Evolutionary conservation across 2,113 vertebrate species (phyloP).

Genomic region (Vidua chalybeata): DNA sequence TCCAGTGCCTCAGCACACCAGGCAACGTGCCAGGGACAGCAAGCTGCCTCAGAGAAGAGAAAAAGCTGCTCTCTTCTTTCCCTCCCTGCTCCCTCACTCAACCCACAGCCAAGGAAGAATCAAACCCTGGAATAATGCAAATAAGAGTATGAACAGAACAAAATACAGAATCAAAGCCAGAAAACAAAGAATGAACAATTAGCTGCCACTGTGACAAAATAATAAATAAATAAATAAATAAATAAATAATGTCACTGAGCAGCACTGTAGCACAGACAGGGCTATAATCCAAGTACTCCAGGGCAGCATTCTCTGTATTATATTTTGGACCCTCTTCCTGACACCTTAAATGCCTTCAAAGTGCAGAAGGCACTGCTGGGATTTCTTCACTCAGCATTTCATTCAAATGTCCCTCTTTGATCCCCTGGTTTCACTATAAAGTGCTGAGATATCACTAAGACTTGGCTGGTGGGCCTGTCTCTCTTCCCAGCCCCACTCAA

Average conservation of each 20-base stretch:
- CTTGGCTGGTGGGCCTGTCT: not conserved
- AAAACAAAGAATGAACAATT: not conserved
- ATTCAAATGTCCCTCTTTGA: not conserved
- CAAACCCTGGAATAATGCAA: not conserved
- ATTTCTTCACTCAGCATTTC: not conserved
- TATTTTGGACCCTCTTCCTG: not conserved
- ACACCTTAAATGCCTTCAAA: not conserved
- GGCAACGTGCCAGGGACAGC: not conserved
- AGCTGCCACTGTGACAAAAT: not conserved
- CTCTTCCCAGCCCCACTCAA: not conserved
- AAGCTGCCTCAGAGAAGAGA: not conserved
- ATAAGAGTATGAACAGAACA: not conserved
- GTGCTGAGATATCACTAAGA: not conserved
- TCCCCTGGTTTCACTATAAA: not conserved
- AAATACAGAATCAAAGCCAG: not conserved
- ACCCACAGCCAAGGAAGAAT: not conserved
- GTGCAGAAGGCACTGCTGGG: not conserved
- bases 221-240: not conserved
- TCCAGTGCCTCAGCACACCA: not conserved
- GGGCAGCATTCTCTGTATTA: not conserved
- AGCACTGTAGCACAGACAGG: not conserved
- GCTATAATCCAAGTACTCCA: not conserved
- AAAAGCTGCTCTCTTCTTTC: not conserved
- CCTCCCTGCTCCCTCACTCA: not conserved
- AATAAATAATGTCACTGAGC: not conserved